phyloP scores from a whole-genome alignment of 2,113 vertebrate species.

The Clarias batrachus region DNA sequence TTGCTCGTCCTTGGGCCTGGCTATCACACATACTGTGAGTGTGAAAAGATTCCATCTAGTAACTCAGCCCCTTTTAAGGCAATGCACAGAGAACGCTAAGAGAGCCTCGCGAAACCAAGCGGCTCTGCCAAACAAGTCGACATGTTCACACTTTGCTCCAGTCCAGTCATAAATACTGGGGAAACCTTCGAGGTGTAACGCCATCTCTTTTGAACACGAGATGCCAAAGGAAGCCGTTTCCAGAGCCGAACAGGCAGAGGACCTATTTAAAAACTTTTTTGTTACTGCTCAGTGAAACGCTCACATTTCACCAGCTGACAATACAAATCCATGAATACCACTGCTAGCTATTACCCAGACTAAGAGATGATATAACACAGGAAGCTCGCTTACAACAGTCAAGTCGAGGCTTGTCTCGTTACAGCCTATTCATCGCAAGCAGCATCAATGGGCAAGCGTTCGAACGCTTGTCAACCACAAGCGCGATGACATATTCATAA shows the following conservation, averaged over 20 bases:
- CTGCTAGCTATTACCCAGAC: conserved; percentile 1
- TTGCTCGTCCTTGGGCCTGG: conserved; percentile 36
- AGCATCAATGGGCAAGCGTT: conserved; percentile 8
- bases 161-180: conserved; percentile 38
- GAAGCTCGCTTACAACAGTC: conserved; percentile 18
- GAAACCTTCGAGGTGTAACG: conserved; percentile 30
- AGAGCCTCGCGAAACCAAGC: conserved; percentile 64
- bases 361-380: neutral
- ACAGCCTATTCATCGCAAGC: conserved; percentile 38
- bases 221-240: conserved; percentile 9
- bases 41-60: conserved; percentile 49
- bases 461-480: conserved; percentile 37
- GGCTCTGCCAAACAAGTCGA: conserved; percentile 53
- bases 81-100: conserved; percentile 70
- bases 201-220: conserved; percentile 15
- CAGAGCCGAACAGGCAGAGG: neutral
- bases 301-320: neutral
- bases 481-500: conserved; percentile 35
- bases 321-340: conserved; percentile 1
- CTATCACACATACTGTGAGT: conserved; percentile 46
- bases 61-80: conserved; percentile 73
- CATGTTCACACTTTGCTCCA: conserved; percentile 47
- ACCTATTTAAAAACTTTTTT: neutral
- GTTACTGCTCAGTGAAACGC: neutral
- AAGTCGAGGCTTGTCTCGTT: conserved; percentile 25